Percentiles rank a stretch among this genome's conserved stretches.
Evolutionary conservation across 1,140 invertebrate species (phyloP).

Genomic region (Sycophila sp.): DNA sequence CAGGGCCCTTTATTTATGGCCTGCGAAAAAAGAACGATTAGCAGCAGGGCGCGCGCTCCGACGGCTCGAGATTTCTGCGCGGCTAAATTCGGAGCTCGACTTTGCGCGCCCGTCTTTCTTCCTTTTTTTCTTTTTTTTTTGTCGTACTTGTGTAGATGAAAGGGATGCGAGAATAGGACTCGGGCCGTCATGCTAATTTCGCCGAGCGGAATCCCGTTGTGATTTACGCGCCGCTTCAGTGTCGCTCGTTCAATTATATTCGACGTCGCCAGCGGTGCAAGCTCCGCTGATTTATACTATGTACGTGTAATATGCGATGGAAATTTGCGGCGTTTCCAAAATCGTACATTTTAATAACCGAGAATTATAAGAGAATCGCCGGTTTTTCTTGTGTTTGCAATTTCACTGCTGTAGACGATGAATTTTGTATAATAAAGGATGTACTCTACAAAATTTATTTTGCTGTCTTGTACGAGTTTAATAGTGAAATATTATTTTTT

Average conservation of each 20-base stretch:
- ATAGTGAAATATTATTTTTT: too few relatives aligned
- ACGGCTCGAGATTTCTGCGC: too few relatives aligned
- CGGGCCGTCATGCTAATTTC: not conserved
- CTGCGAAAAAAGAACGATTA: conserved; percentile 25
- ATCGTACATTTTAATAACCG: too few relatives aligned
- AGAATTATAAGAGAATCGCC: too few relatives aligned
- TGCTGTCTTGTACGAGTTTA: too few relatives aligned
- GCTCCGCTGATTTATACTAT: too few relatives aligned
- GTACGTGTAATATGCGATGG: too few relatives aligned
- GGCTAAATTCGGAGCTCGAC: conserved; percentile 12
- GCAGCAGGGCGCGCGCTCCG: not conserved
- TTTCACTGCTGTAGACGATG: too few relatives aligned
- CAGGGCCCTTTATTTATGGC: conserved; percentile 22
- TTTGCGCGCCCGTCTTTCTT: not conserved
- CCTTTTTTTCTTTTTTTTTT: not conserved
- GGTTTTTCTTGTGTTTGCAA: too few relatives aligned
- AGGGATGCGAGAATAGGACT: not conserved
- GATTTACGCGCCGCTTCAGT: not conserved
- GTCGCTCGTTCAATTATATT: not conserved
- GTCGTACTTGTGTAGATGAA: not conserved
- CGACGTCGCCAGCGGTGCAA: not conserved
- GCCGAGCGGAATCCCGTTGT: not conserved
- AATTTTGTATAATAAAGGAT: too few relatives aligned
- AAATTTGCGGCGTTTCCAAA: too few relatives aligned
- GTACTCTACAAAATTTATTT: too few relatives aligned